Base-by-base conservation (phyloP, 2,113 vertebrate genomes). In the Phoenicopterus ruber region DNA sequence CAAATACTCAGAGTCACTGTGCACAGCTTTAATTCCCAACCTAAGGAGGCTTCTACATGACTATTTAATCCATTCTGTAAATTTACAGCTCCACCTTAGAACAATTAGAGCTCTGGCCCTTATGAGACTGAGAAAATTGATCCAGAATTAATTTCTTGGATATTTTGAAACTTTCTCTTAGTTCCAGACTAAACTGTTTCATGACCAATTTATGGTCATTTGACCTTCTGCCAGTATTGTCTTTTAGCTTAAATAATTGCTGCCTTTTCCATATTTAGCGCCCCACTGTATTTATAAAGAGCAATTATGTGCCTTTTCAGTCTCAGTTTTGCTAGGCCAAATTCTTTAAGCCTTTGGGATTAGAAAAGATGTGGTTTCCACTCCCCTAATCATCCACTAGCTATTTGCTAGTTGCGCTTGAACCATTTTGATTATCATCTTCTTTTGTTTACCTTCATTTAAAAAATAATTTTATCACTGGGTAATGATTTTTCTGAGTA, bases 401-500 rank as follows among this genome's bases (percentile, higher is more conserved):
- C 29, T 74, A 2, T 83, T 96, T 46, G 25, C n/a, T n/a, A n/a
- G n/a, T 47, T 92, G 26, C 2, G 6, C 44, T 71, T 74, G 25
- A 63, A 87, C 42, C 19, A 21, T 86, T 90, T 93, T 72, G 32
- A 50, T 71, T 63, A 16, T 66, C 2, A 1, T 78, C 63, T 70
- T 82, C 70, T 93, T 92, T 67, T 92, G 29, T 52, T 96, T 90
- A 61, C 49, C 47, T 94, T 81, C 7, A 25, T 95, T 89, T 82
- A 4, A 31, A 93, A 81, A 87, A 80, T 71, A 29, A 58, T 94
- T 88, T 94, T 93, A 78, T 83, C 54, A 72, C 29, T 63, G 20
- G 66, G 78, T 31, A 86, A 38, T 78, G 42, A 58, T 80, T 97
- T 90, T 72, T 96, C 40, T 97, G 63, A 94, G 90, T 97, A 44